Evolutionary conservation across 92 coral and sea anemone species (phyloP).

Genomic region (Isaurus tuberculatus): DNA sequence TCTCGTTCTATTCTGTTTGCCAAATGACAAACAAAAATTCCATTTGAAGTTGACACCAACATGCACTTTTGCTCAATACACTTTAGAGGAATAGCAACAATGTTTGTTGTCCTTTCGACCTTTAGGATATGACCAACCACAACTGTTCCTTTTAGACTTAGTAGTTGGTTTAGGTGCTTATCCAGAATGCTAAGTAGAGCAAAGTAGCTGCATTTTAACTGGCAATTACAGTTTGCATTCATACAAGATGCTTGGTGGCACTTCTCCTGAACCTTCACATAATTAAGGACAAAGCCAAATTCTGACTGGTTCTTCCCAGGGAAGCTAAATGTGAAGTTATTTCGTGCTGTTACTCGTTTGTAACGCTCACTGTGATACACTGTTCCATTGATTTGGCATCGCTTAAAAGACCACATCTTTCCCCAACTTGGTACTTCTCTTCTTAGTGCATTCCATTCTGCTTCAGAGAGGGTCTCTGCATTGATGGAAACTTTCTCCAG

Average conservation of each 20-base stretch:
- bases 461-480: slow-evolving; percentile 40
- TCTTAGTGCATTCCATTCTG: slow-evolving; percentile 44
- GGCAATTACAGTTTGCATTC: background rate
- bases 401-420: slow-evolving; percentile 52
- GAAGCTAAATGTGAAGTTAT: slow-evolving; percentile 50
- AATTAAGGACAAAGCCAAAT: slow-evolving; percentile 35
- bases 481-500: slow-evolving; percentile 31
- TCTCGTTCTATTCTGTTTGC: slow-evolving; percentile 63
- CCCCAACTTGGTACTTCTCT: slow-evolving; percentile 53
- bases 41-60: slow-evolving; percentile 47
- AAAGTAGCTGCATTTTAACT: background rate
- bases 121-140: slow-evolving; percentile 40
- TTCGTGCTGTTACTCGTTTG: slow-evolving; percentile 50
- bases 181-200: background rate
- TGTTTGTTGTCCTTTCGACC: slow-evolving; percentile 38
- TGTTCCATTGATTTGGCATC: slow-evolving; percentile 41
- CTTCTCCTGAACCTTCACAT: slow-evolving; percentile 6
- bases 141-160: slow-evolving; percentile 25
- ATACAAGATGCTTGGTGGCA: slow-evolving; percentile 2
- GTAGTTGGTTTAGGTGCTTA: slow-evolving; percentile 35
- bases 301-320: background rate
- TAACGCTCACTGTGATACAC: slow-evolving; percentile 38
- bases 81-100: slow-evolving; percentile 48
- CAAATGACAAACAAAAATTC: slow-evolving; percentile 59
- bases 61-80: slow-evolving; percentile 54